Conservation (phyloP, 2,113 vertebrate genomes). For the Monopterus albus region DNA sequence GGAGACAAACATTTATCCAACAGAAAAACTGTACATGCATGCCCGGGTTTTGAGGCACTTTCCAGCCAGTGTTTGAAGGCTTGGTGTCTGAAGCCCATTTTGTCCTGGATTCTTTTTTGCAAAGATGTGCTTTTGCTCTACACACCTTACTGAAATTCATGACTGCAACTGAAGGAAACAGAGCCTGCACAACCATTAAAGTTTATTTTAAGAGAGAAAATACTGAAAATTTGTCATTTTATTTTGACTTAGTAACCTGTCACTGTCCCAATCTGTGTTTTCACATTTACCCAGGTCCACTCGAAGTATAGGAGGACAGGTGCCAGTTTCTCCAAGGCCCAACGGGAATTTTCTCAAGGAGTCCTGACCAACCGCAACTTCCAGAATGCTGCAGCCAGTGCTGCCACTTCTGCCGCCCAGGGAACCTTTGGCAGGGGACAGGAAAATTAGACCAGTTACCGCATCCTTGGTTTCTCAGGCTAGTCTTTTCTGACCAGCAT, state of each 20-base stretch:
- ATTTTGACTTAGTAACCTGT: background rate
- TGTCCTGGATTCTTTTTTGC: too few relatives aligned
- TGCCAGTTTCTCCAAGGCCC: conserved; percentile 95
- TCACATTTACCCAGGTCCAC: conserved; percentile 85
- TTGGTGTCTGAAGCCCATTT: too few relatives aligned
- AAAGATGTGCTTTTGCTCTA: too few relatives aligned
- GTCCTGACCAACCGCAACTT: conserved; percentile 89
- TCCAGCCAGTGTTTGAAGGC: too few relatives aligned
- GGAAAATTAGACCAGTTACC: conserved; percentile 29
- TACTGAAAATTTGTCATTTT: too few relatives aligned
- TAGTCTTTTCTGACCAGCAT: conserved; percentile 31
- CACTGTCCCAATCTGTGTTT: background rate
- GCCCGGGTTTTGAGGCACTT: too few relatives aligned
- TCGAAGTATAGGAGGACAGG: conserved; percentile 91
- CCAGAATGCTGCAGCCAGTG: conserved; percentile 84
- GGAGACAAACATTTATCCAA: too few relatives aligned
- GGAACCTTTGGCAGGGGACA: conserved; percentile 84
- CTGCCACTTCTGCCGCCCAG: conserved; percentile 86
- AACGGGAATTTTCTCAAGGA: conserved; percentile 93
- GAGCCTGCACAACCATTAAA: too few relatives aligned
- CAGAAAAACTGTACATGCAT: too few relatives aligned
- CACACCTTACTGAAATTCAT: background rate
- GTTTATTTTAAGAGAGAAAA: too few relatives aligned
- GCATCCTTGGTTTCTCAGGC: conserved; percentile 7
- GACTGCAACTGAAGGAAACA: background rate